A percentile compares a stretch with the other conserved stretches of the same genome.
Evolutionary conservation across 2,888 invertebrate species (phyloP).

Genomic region (Pyralis farinalis): DNA sequence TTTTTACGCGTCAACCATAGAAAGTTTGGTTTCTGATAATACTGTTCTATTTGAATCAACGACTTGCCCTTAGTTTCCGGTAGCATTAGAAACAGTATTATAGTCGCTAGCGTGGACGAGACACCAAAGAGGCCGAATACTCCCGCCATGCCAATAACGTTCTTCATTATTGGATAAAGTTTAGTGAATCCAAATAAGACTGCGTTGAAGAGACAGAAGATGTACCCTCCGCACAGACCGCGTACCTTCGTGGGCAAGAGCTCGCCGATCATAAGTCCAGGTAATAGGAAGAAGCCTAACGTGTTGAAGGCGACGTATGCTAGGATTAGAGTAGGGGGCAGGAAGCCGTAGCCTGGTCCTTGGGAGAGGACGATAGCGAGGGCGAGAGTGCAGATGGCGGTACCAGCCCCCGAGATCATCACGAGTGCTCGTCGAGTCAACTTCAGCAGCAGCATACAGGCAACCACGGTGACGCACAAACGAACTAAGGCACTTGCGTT

Average conservation of each 20-base stretch:
- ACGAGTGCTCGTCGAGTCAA: constrained; percentile 85
- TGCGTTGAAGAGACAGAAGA: constrained; percentile 86
- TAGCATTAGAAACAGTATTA: constrained; percentile 84
- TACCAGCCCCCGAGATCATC: constrained; percentile 84
- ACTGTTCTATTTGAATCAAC: constrained; percentile 88
- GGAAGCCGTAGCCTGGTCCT: constrained; percentile 42
- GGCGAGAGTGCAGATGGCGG: constrained; percentile 82
- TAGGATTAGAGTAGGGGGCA: constrained; percentile 71
- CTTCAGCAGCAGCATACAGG: constrained; percentile 83
- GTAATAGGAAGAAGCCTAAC: constrained; percentile 86
- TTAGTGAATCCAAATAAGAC: constrained; percentile 86
- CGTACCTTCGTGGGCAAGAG: constrained; percentile 87
- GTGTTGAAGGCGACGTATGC: constrained; percentile 88
- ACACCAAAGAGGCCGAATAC: constrained; percentile 86
- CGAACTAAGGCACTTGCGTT: constrained; percentile 86
- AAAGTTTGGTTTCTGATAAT: constrained; percentile 85
- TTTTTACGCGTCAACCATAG: constrained; percentile 81
- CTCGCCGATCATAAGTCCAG: constrained; percentile 89
- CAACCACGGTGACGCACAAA: constrained; percentile 83
- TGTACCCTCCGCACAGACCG: constrained; percentile 87
- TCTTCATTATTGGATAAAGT: constrained; percentile 83
- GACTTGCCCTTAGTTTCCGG: constrained; percentile 89
- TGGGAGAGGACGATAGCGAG: constrained; percentile 62
- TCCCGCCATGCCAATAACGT: constrained; percentile 83
- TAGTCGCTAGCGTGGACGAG: constrained; percentile 82